phyloP scores from a whole-genome alignment of 2,797 vertebrate genomes.

The Taenioides sp. region DNA sequence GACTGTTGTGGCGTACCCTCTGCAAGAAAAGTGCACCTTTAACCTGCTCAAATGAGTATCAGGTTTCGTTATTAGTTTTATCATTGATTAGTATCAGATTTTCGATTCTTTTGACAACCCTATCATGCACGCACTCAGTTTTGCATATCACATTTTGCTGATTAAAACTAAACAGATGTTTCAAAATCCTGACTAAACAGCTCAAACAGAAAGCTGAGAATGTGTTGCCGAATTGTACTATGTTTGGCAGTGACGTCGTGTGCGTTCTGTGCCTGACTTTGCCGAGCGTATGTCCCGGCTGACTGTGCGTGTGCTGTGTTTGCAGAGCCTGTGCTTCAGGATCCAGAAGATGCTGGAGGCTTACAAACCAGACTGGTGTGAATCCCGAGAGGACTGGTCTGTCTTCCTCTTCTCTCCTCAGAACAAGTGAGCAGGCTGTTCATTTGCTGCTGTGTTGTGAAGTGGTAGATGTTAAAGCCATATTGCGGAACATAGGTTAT shows the following conservation, averaged over 20 bases:
- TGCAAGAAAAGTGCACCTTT: too few relatives aligned
- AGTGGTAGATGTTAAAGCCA: background rate
- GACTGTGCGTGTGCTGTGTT: conserved; percentile 5
- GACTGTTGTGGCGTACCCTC: too few relatives aligned
- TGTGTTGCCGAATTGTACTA: background rate
- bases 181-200: background rate
- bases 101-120: too few relatives aligned
- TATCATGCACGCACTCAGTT: too few relatives aligned
- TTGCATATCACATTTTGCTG: background rate
- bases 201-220: background rate
- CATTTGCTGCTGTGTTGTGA: background rate
- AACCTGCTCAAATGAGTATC: too few relatives aligned
- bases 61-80: too few relatives aligned
- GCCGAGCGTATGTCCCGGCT: background rate
- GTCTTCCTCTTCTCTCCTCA: conserved; percentile 95
- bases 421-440: conserved; percentile 84
- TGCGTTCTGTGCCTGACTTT: background rate
- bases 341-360: conserved; percentile 96
- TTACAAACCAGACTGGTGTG: conserved; percentile 95
- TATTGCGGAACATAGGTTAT: background rate
- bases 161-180: background rate
- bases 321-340: conserved; percentile 92
- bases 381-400: conserved; percentile 92
- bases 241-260: background rate
- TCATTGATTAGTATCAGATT: too few relatives aligned